Evolutionary conservation across 2,113 vertebrate species (phyloP), one percentile per base, ranked within the genome.

Genomic region (Sinocyclocheilus anshuiensis): DNA sequence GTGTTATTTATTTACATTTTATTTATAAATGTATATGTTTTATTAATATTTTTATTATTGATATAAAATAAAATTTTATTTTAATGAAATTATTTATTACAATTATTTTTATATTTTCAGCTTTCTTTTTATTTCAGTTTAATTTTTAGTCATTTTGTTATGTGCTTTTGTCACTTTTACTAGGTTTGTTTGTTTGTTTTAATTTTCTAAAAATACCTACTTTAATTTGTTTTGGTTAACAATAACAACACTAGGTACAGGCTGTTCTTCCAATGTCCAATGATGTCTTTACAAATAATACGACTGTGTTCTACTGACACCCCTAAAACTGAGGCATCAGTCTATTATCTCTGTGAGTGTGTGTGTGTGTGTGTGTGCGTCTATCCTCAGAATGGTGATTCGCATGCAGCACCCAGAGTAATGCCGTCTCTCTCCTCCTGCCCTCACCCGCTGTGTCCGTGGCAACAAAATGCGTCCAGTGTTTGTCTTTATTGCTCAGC

Each of bases 231-330:
- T 22, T 84, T 29, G 77, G 33, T 71, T 69, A 48, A 63, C 24
- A 3, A 5, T 53, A 48, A 65, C 36, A 8, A 36, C 24, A 33
- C 13, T 18, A 39, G 4, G 39, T 77, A 86, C 79, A 53, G 15
- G 33, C 42, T 86, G 79, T 83, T 78, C 79, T 20, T 83, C 61
- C 69, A 74, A 8, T 29, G 48, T 71, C 50, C 78, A 77, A 6
- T 45, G 39, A 77, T 57, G 83, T 83, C 11, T 53, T 71, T 71
- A 75, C 48, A 84, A 57, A 86, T 36, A 50, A 69, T 16, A 45
- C 53, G 15, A 72, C 33, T 71, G 74, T 50, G 74, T 45, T 77
- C 42, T 39, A 61, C 65, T 74, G 20, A 10, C 50, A 53, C 4
- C 69, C 11, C 42, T 67, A 42, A 84, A 36, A n/a, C 65, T 72